Percentiles rank a stretch among this genome's conserved stretches.
Evolutionary conservation across 2,113 vertebrate species (phyloP).

Genomic region (Alectura lathami): DNA sequence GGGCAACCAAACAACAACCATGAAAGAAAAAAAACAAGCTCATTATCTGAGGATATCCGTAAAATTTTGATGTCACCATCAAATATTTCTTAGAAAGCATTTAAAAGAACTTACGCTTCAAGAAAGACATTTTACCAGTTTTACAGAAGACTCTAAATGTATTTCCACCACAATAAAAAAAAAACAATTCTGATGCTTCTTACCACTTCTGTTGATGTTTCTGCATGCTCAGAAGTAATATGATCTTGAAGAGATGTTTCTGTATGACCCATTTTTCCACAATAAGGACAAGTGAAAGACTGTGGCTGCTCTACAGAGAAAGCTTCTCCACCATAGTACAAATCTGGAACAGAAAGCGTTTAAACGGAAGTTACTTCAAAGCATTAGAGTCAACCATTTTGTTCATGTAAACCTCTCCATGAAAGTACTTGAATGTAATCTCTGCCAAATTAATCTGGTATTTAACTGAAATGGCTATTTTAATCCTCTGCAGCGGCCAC

Average conservation of each 20-base stretch:
- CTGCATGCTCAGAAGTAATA: constrained; percentile 95
- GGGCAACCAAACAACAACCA: background rate
- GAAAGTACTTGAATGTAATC: background rate
- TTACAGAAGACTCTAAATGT: background rate
- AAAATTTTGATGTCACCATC: background rate
- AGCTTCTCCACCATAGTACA: constrained; percentile 99
- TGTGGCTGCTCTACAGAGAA: constrained; percentile 99
- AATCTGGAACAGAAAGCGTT: constrained; percentile 80
- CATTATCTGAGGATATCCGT: background rate
- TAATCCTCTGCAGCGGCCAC: background rate
- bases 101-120: background rate
- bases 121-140: background rate
- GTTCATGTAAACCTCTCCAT: background rate
- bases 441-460: background rate
- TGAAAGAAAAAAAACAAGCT: background rate
- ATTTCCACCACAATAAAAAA: background rate
- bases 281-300: constrained; percentile 99
- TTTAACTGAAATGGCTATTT: background rate
- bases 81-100: background rate
- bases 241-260: constrained; percentile 98
- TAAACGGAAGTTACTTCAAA: background rate
- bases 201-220: constrained; percentile 99
- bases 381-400: background rate
- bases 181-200: constrained; percentile 56
- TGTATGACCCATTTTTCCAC: constrained; percentile 98